Evolutionary conservation across 2,797 vertebrate genomes (phyloP).

Genomic region (Cheracebus regulus): DNA sequence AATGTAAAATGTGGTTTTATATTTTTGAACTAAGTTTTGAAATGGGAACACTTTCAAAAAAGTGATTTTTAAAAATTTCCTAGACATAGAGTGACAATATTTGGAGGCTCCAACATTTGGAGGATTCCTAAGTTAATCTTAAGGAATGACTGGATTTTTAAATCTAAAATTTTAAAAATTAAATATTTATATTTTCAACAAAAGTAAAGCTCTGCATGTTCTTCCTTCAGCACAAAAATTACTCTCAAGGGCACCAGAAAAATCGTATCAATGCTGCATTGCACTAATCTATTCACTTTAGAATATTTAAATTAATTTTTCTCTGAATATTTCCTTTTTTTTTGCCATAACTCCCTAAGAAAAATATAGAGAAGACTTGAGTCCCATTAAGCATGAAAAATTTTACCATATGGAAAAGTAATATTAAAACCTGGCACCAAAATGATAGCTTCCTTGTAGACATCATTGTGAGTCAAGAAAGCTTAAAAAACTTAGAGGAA

Average conservation of each 20-base stretch:
- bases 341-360: background rate
- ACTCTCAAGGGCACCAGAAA: background rate
- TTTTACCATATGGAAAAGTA: constrained; percentile 45
- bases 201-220: constrained; percentile 23
- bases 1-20: background rate
- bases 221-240: background rate
- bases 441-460: background rate
- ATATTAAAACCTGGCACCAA: background rate
- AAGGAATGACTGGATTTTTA: background rate
- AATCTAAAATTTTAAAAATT: background rate
- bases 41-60: background rate
- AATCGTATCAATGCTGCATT: background rate
- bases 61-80: background rate
- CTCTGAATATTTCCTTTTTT: background rate
- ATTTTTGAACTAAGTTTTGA: background rate
- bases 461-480: background rate
- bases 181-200: constrained; percentile 35
- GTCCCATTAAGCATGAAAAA: background rate
- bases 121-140: background rate
- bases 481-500: background rate
- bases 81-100: background rate
- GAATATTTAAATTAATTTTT: background rate
- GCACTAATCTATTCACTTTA: background rate
- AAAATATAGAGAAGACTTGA: constrained; percentile 4
- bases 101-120: background rate